Base-by-base conservation (phyloP, 2,113 vertebrate genomes). In the Podarcis muralis region DNA sequence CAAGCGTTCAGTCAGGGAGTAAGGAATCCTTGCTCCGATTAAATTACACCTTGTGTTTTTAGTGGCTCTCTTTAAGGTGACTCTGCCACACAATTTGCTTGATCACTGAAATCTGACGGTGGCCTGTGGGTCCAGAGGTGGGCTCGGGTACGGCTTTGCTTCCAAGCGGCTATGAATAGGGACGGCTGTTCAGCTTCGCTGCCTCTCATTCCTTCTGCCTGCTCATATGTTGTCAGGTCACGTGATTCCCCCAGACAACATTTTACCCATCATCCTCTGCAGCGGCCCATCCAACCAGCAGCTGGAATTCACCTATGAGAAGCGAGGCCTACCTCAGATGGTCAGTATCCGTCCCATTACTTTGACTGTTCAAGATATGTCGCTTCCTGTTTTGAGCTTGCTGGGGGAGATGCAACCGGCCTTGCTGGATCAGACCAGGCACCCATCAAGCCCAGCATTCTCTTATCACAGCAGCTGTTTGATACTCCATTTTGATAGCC, bases 251-350 rank as follows among this genome's bases (percentile, higher is more conserved):
- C 98, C 98, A 0, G 97, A 98, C 93, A 98, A 98, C 91, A 98
- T 99, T 92, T 95, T 99, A 83, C 98, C 99, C 48, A 95, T 99
- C 22, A 94, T 99, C 84, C 96, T 99, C 87, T 98, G 98, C 90
- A 96, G 90, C 0, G 98, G 99, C 4, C 98, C 98, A 40, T 98
- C 98, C n/a, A 97, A 96, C 91, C 98, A 98, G 93, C 97, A 97
- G 94, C 96, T 99, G 90, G 98, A 99, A 16, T 99, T 99, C 89
- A 99, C 98, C 2, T 99, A 97, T 92, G 98, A 99, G 94, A 98
- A 95, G 20, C 97, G 99, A 96, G 98, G 98, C 62, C 95, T 97
- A 25, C 98, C 98, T 32, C 96, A 96, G 82, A 97, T 98, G 98
- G 98, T 97, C 37, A 83, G 96, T 84, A 85, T 66, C 79, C 83